A percentile compares a stretch with the other conserved stretches of the same genome.
These are phyloP conservation scores for Metridium senile DNA, from an alignment of 92 coral and sea anemone species.

Conservation along the genomic window DNA sequence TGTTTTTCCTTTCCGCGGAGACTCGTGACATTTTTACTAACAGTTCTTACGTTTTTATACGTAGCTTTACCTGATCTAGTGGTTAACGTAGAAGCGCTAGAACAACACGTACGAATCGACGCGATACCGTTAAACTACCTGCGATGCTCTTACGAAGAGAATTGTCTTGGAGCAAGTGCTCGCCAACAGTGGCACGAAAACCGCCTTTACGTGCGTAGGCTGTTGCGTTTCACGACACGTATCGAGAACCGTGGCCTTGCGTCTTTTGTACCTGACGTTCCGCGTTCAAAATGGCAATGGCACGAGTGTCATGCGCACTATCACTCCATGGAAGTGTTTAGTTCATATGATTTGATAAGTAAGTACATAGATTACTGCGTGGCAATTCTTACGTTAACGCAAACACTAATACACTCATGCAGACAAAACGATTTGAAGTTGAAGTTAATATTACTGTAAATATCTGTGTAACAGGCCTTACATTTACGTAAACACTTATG, in stretches of 20 bases:
- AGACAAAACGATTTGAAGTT: too few species aligned
- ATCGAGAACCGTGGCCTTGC: constrained; percentile 88
- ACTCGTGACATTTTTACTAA: too few species aligned
- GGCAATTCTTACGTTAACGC: too few species aligned
- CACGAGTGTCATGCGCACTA: constrained; percentile 88
- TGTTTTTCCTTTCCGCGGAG: too few species aligned
- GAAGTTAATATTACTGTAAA: too few species aligned
- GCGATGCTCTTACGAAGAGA: constrained; percentile 83
- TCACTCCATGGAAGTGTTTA: constrained; percentile 92
- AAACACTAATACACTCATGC: too few species aligned
- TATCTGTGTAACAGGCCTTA: too few species aligned
- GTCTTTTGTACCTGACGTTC: constrained; percentile 66
- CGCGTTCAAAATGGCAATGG: constrained; percentile 81
- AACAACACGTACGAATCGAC: constrained; percentile 46
- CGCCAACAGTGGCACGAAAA: constrained; percentile 11
- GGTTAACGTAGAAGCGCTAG: constrained; percentile 64
- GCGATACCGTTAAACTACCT: constrained; percentile 43
- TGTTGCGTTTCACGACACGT: constrained; percentile 79
- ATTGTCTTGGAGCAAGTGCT: constrained; percentile 78
- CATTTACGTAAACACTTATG: too few species aligned
- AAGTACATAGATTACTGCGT: constrained; percentile 28
- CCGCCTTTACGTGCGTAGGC: constrained; percentile 40
- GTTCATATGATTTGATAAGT: constrained; percentile 84
- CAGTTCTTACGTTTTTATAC: neutral
- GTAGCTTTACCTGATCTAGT: constrained; percentile 80